Base-by-base conservation (phyloP, 2,113 vertebrate genomes). In the Phrynosoma blainvillii region DNA sequence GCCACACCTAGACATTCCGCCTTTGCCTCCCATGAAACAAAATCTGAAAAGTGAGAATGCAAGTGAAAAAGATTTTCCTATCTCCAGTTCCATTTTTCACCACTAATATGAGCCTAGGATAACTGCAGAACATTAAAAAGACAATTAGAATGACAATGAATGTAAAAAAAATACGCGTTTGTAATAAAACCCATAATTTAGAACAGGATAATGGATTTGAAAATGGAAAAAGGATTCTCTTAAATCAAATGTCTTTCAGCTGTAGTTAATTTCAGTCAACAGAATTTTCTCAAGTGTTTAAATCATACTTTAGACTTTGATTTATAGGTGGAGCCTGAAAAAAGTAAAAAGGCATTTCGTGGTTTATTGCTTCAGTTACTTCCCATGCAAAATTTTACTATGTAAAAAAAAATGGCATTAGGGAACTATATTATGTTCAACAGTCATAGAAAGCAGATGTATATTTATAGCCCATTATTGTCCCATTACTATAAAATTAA, bases 171-270 rank as follows among this genome's bases (percentile, higher is more conserved):
- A 92, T 91, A 96, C 92, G 92, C 88, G 91, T 95, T 93, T 93
- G 91, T 94, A 95, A 94, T 91, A 94, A 96, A 95, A 88, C 0
- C 91, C 79, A 0, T 91, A 93, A 92, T 94, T 95, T 95, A 94
- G 93, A 96, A 93, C 59, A 85, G 93, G 92, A 90, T 93, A 92
- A 94, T 92, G 79, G 91, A 89, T 94, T 84, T 94, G 94, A 93
- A 93, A 92, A 93, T 90, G 92, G 81, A 70, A 94, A 93, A 92
- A 92, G 80, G 90, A 87, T 89, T 93, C 95, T 93, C 95, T 92
- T 94, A 92, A 95, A 94, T 93, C 92, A 90, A 95, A 93, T 52
- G 93, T 93, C 94, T 93, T 94, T 94, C 95, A 94, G 92, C 90
- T 47, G 82, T 92, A 94, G 93, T 93, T 95, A 93, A 94, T 94